phyloP scores from a whole-genome alignment of 2,888 invertebrate genomes.

The Thereva nobilitata region DNA sequence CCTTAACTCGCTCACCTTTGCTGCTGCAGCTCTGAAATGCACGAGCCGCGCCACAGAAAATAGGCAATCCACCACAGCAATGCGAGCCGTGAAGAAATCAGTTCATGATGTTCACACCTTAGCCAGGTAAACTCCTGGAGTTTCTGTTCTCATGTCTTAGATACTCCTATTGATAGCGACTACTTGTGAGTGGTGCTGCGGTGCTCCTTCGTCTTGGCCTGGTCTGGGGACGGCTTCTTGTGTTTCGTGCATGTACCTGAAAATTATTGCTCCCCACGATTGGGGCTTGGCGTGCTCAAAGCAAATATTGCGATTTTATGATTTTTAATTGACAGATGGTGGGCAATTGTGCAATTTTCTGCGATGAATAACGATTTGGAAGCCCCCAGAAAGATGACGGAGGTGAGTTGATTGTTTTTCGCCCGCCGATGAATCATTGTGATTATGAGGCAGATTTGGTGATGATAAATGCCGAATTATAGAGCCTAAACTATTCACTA shows the following conservation, averaged over 20 bases:
- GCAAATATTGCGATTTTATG: constrained; percentile 33
- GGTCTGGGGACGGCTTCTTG: not conserved
- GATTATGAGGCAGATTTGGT: too few relatives aligned
- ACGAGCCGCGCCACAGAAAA: too few relatives aligned
- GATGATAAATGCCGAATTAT: too few relatives aligned
- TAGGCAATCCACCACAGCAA: not conserved
- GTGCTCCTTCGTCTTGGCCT: not conserved
- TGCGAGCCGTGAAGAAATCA: constrained; percentile 19
- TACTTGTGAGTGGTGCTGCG: not conserved
- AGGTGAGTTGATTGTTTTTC: not conserved
- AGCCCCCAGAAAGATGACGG: not conserved
- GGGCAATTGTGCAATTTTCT: constrained; percentile 22
- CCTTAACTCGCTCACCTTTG: too few relatives aligned
- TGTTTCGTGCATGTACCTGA: constrained; percentile 17
- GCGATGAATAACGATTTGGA: not conserved
- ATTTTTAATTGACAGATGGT: constrained; percentile 32
- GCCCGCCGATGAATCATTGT: too few relatives aligned
- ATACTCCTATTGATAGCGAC: constrained; percentile 12
- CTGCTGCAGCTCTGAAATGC: too few relatives aligned
- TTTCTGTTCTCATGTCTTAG: constrained; percentile 29
- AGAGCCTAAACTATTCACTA: too few relatives aligned
- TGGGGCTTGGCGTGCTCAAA: constrained; percentile 30
- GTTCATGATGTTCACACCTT: constrained; percentile 31
- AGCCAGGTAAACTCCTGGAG: constrained; percentile 15
- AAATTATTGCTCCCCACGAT: constrained; percentile 28